Evolutionary conservation across 2,113 vertebrate species (phyloP), one percentile per base, ranked within the genome.

Genomic region (Urocolius indicus): DNA sequence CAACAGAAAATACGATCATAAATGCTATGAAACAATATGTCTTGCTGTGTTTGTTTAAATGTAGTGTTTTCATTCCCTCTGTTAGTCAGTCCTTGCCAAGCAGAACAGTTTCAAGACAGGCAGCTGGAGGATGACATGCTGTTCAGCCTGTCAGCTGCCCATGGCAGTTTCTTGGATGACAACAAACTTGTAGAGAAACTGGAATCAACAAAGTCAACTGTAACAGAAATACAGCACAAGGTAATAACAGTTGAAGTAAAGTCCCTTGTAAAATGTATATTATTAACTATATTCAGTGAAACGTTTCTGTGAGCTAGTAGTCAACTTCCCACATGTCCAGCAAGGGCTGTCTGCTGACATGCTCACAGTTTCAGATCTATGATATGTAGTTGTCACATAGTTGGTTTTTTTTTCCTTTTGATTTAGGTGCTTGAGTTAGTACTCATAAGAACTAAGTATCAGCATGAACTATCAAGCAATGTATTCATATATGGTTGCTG

Each of bases 21-120:
- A 63, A 29, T 73, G 4, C 22, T 62, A 16, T 46, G 49, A 76
- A 85, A 11, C 9, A 21, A 19, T 55, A 26, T 49, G 51, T 87
- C 34, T 91, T 73, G 13, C 16, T 61, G 21, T 24, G 2, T 1
- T 45, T 43, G 5, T 68, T 88, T 74, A 34, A 87, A 48, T 57
- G 13, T 5, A 32, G 14, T 24, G 8, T 21, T 75, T 80, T 78
- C 27, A 4, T 87, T 93, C 32, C 48, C 38, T 75, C 23, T 82
- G 11, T 55, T 92, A 98, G 98, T 95, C 98, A 92, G 82, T 95
- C 43, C 95, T 99, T 91, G 99, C 97, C 62, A 98, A 97, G 66
- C 98, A 99, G 92, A 99, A 98, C 36, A 11, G 96, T 95, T 98
- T 98, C 80, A 98, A 98, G 97, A 98, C 32, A 98, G 98, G 86